These are phyloP conservation scores for Petrolisthes manimaculis DNA, from an alignment of 2,888 invertebrate genomes.

Conservation along the genomic window DNA sequence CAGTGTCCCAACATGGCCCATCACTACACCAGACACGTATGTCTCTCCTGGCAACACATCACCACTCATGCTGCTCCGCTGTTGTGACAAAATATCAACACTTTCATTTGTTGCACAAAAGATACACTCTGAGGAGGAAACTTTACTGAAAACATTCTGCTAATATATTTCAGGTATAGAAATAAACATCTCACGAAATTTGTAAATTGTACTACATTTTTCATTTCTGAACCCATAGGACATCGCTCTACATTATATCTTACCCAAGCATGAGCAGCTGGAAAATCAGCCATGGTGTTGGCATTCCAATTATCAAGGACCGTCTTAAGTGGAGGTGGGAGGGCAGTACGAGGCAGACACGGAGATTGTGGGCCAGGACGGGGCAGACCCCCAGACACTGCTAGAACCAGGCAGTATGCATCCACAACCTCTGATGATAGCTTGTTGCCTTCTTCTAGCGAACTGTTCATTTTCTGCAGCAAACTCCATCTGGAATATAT, in stretches of 20 bases:
- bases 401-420: conserved; percentile 71
- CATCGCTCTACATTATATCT: conserved; percentile 65
- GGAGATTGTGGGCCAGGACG: conserved; percentile 62
- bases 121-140: too few relatives aligned
- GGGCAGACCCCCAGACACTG: conserved; percentile 69
- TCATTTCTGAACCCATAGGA: not conserved
- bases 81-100: conserved; percentile 67
- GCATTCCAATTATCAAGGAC: conserved; percentile 78
- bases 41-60: conserved; percentile 88
- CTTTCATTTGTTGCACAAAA: too few relatives aligned
- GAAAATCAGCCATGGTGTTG: conserved; percentile 74
- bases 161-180: not conserved
- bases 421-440: conserved; percentile 71
- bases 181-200: not conserved
- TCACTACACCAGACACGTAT: conserved; percentile 82
- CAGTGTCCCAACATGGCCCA: conserved; percentile 76
- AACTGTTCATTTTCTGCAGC: conserved; percentile 72
- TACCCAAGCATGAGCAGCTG: conserved; percentile 73
- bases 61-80: conserved; percentile 79
- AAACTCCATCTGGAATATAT: conserved; percentile 72
- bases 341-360: conserved; percentile 73
- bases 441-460: conserved; percentile 70
- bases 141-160: not conserved
- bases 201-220: not conserved
- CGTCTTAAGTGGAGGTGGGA: conserved; percentile 75